phyloP scores from a whole-genome alignment of 2,888 invertebrate genomes.

The Amphipoea oculea region DNA sequence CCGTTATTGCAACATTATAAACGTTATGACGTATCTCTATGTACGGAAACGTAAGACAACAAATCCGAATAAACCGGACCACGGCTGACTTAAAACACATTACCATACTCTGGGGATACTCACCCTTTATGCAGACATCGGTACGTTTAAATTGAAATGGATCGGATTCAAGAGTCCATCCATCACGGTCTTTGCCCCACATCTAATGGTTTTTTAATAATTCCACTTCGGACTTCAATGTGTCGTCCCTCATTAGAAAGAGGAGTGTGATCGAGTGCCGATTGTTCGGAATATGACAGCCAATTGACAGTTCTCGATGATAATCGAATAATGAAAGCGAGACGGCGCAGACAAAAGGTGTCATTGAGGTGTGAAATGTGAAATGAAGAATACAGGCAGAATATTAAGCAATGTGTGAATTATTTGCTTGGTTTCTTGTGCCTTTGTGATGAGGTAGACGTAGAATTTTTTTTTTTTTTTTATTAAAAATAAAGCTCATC shows the following conservation, averaged over 20 bases:
- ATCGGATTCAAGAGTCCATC: constrained; percentile 88
- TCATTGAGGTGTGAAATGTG: constrained; percentile 71
- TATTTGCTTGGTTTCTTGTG: constrained; percentile 35
- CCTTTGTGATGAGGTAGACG: constrained; percentile 4
- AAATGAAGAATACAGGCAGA: constrained; percentile 55
- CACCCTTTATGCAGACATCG: constrained; percentile 84
- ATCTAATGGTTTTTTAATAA: constrained; percentile 90
- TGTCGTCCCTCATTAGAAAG: constrained; percentile 82
- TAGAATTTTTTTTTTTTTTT: not conserved
- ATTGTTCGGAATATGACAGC: constrained; percentile 86
- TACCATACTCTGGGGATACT: constrained; percentile 83
- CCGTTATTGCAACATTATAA: constrained; percentile 84
- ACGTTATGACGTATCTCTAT: constrained; percentile 75
- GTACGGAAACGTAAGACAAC: constrained; percentile 54
- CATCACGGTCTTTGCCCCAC: constrained; percentile 85
- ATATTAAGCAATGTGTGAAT: constrained; percentile 66
- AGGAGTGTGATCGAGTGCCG: constrained; percentile 82
- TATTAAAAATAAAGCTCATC: not conserved
- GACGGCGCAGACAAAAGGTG: constrained; percentile 69
- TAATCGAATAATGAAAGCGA: constrained; percentile 82
- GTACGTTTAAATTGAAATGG: constrained; percentile 88
- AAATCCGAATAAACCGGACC: constrained; percentile 68
- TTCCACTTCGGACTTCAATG: constrained; percentile 80
- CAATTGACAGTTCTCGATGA: constrained; percentile 85
- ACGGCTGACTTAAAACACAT: constrained; percentile 80